phyloP scores from a whole-genome alignment of 2,113 vertebrate species.

The Oncorhynchus kisutch region DNA sequence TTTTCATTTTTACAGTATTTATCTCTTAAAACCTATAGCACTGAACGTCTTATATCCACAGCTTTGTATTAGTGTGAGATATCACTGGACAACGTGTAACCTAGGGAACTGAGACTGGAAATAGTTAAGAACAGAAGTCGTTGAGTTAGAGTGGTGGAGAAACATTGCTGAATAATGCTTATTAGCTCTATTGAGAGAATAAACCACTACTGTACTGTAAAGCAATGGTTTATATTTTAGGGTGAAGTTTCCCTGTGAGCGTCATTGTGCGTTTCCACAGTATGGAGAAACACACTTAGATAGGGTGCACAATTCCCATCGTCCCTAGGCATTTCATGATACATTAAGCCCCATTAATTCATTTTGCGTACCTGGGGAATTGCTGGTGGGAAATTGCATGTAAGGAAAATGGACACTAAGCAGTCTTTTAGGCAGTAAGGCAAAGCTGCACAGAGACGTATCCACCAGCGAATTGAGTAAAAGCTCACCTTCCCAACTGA shows the following conservation, averaged over 20 bases:
- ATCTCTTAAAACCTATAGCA: slow-evolving; percentile 25
- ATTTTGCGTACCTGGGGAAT: slow-evolving; percentile 38
- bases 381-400: slow-evolving; percentile 12
- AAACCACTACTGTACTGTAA: neutral
- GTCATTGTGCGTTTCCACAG: neutral
- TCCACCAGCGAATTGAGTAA: slow-evolving; percentile 25
- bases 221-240: neutral
- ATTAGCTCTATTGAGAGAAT: too few species aligned
- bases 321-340: slow-evolving; percentile 39
- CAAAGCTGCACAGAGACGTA: slow-evolving; percentile 19
- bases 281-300: neutral
- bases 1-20: slow-evolving; percentile 3
- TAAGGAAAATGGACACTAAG: slow-evolving; percentile 32
- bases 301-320: slow-evolving; percentile 22
- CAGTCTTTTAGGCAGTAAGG: slow-evolving; percentile 11
- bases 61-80: slow-evolving; percentile 14
- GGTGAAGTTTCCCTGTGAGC: neutral
- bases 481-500: slow-evolving; percentile 20
- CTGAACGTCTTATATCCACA: slow-evolving; percentile 19
- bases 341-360: slow-evolving; percentile 54
- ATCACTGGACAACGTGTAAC: too few species aligned
- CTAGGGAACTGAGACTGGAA: too few species aligned
- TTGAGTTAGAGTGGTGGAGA: too few species aligned
- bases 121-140: too few species aligned
- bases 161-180: too few species aligned